Base-by-base conservation (phyloP, 1,140 invertebrate genomes). In the Anastrepha obliqua region DNA sequence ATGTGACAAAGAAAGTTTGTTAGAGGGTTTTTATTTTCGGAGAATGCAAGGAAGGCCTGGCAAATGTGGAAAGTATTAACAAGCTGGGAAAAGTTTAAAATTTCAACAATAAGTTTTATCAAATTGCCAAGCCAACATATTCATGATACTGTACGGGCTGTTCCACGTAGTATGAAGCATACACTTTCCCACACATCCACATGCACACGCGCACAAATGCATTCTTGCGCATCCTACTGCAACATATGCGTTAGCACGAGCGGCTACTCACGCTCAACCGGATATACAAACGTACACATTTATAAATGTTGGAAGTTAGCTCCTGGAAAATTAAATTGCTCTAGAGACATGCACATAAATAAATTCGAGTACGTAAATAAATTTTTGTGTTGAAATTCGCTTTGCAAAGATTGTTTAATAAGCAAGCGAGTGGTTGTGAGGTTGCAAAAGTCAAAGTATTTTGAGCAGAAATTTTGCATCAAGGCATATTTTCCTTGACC, bases 81-180 rank as follows among this genome's bases (percentile, higher is more conserved):
- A 81, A 81, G 74, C 74, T 20, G 20, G 47, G 47, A 67, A 81
- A 81, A 81, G 74, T 81, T 81, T 51, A 55, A 51, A 81, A 58
- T 81, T 81, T 81, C 74, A 74, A 81, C 74, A 81, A 81, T 81
- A 81, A 81, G 47, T 81, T 81, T 55, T 81, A 81, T 81, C 47
- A 81, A 81, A 81, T 81, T 81, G 47, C 47, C 74, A 81, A 81
- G 74, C 74, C 74, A 81, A 81, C 74, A 81, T 81, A 81, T 81
- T 58, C 74, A 81, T 81, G 47, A 81, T 81, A 81, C 15, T 81
- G 17, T 58, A 51, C 5, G n/a, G 44, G 17, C 17, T 55, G 60
- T 62, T 62, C 8, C 60, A 62, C 15, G n/a, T 9, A 17, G 13
- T 17, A 7, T 8, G 5, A 29, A 67, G 29, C 64, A 29, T 39